phyloP scores from a whole-genome alignment of 1,140 invertebrate species.

The Phthorimaea operculella region DNA sequence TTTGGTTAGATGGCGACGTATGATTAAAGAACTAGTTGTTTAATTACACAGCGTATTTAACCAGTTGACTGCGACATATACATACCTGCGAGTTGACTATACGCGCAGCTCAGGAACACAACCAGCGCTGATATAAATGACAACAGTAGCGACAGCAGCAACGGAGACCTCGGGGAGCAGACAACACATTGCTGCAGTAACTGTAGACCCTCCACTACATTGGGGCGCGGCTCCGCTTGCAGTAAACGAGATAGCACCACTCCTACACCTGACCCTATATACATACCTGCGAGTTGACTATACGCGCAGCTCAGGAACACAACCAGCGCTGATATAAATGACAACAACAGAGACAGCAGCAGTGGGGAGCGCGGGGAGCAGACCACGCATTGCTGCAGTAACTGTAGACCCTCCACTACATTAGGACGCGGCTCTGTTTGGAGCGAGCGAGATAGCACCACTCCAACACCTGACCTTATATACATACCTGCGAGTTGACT shows the following conservation, averaged over 20 bases:
- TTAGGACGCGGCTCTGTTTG: slow-evolving; percentile 74
- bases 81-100: no score
- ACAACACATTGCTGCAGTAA: slow-evolving; percentile 82
- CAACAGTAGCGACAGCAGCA: slow-evolving; percentile 82
- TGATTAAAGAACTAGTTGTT: no score
- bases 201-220: slow-evolving; percentile 74
- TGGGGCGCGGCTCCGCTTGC: slow-evolving; percentile 73
- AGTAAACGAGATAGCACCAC: slow-evolving; percentile 82
- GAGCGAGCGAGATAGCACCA: slow-evolving; percentile 81
- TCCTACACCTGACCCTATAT: slow-evolving; percentile 78
- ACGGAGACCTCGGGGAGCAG: slow-evolving; percentile 78
- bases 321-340: slow-evolving; percentile 90
- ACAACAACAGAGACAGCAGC: slow-evolving; percentile 83
- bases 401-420: slow-evolving; percentile 74
- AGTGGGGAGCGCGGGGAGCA: slow-evolving; percentile 81
- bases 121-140: slow-evolving; percentile 92
- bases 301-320: slow-evolving; percentile 89
- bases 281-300: slow-evolving; percentile 72
- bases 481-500: slow-evolving; percentile 78
- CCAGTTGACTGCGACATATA: no score
- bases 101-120: slow-evolving; percentile 89
- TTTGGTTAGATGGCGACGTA: no score
- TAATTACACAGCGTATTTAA: no score
- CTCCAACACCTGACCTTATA: slow-evolving; percentile 80
- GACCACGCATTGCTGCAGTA: slow-evolving; percentile 82